Base-by-base conservation (phyloP, 2,888 invertebrate species). In the Yponomeuta plumbellus region DNA sequence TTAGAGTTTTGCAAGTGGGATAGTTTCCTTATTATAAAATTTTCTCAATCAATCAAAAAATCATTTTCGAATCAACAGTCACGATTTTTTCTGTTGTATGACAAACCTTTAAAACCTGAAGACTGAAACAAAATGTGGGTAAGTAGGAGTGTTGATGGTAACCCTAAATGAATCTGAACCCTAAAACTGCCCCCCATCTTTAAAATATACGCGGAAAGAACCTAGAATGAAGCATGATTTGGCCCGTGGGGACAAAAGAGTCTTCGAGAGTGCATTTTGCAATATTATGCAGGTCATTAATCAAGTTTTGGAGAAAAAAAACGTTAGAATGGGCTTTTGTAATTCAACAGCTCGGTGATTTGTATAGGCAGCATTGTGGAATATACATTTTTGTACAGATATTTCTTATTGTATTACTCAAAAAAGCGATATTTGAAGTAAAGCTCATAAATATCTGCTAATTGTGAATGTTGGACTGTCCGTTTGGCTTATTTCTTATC, bases 241-340 rank as follows among this genome's bases (percentile, higher is more conserved):
- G 44, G 17, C 44, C 44, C 44, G 13, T 52, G 17, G 44, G 44
- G 44, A 52, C 13, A 52, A 6, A 52, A 52, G 74, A 71, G 71
- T 75, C 23, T 56, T 64, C n/a, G 64, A 57, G 56, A 64, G 26
- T 64, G 64, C 64, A 64, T 22, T 64, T 64, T 34, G 22, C 56
- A 26, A 56, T 64, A 26, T 65, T 71, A 77, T 80, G 80, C 79
- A 75, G 67, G 77, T 80, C 84, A 86, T 88, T 87, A 84, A 87
- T 88, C 86, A 88, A 86, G 83, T 84, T 81, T 82, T 73, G 76
- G 77, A 77, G 79, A 78, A 79, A 73, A 52, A 52, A 17, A 52
- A 52, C 44, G 44, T 52, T 52, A 52, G 17, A 52, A 52, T 52
- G 44, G 44, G 17, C 44, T 52, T 52, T 52, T 52, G 44, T 52